Base-by-base conservation (phyloP, 2,888 invertebrate species). In the Apamea monoglypha region DNA sequence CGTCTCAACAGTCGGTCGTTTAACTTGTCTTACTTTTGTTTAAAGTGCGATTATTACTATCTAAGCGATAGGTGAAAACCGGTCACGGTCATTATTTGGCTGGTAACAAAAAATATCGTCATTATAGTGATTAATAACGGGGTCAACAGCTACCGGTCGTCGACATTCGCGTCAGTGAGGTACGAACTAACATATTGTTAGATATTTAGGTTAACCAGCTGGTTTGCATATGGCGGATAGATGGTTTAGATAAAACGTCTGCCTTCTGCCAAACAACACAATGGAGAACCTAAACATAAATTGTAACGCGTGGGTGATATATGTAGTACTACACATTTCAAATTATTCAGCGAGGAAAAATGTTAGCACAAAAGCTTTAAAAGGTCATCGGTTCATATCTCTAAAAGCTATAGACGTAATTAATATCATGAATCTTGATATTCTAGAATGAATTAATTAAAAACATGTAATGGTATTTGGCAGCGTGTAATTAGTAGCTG, bases 101-200 rank as follows among this genome's bases (percentile, higher is more conserved):
- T 89, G 80, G 81, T 81, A 87, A 91, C 90, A 93, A 94, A 94
- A 84, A 94, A 92, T 92, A 85, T 90, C 92, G 91, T 92, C 91
- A 93, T 93, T 92, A 91, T 86, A 90, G 87, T 92, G 85, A 92
- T 93, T 93, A 92, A 91, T 91, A 95, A 92, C 92, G 92, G 92
- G 94, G 94, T 93, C 94, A 93, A 90, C 90, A 89, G 91, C 86
- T 90, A 85, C 85, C 88, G 88, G 86, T 84, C 89, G 88, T 82
- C 88, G 87, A 82, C 87, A 80, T 80, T 72, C 59, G 73, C 79
- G 61, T 53, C 40, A 77, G 75, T 71, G 69, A 74, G 72, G 29
- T 66, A 76, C 61, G 56, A 63, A 75, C 77, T 79, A 85, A 76
- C 76, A 73, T 85, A 81, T 90, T 90, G 88, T 87, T 90, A 91